These are phyloP conservation scores for Athalia circularis DNA, from an alignment of 2,888 invertebrate genomes.

Conservation along the genomic window DNA sequence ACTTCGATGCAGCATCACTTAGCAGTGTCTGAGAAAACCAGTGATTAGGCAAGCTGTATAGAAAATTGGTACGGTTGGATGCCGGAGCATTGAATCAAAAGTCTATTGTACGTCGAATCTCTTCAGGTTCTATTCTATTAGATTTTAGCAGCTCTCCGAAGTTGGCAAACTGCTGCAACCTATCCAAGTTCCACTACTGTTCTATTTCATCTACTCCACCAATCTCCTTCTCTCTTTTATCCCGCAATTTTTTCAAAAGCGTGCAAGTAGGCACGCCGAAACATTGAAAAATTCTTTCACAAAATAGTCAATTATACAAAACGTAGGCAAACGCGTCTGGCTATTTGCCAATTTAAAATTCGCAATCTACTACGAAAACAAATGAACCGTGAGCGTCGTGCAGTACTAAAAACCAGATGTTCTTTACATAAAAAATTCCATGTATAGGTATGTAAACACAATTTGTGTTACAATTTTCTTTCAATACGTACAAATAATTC, in stretches of 20 bases:
- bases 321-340: not conserved
- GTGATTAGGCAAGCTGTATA: conserved; percentile 33
- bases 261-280: conserved; percentile 17
- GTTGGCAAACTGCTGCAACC: conserved; percentile 13
- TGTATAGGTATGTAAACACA: no score
- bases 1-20: not conserved
- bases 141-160: conserved; percentile 7
- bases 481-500: no score
- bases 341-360: conserved; percentile 31
- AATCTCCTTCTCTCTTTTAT: not conserved
- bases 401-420: no score
- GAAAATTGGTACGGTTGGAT: conserved; percentile 34
- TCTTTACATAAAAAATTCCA: no score
- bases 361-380: not conserved
- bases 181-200: conserved; percentile 7
- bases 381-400: not conserved
- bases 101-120: conserved; percentile 36
- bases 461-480: no score
- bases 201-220: conserved; percentile 24
- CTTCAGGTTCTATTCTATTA: conserved; percentile 9
- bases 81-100: conserved; percentile 39
- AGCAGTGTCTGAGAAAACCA: conserved; percentile 17
- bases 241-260: conserved; percentile 4
- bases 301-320: conserved; percentile 15
- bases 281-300: conserved; percentile 45